phyloP scores from a whole-genome alignment of 2,888 invertebrate genomes.

The Andricus quercusramuli region DNA sequence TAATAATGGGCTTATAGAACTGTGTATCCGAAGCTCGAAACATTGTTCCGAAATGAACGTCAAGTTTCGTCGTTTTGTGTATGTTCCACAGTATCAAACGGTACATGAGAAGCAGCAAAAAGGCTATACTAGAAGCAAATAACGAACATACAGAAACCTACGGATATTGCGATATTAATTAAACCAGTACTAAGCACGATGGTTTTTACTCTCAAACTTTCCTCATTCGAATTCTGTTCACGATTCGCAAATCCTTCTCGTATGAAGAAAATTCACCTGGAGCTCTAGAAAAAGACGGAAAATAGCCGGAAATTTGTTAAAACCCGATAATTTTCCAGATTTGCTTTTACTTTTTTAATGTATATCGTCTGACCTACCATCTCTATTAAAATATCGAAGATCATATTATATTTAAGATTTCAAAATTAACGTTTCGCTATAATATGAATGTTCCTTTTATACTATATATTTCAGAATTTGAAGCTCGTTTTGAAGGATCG shows the following conservation, averaged over 20 bases:
- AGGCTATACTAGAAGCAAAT: slow-evolving; percentile 10
- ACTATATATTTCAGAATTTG: too few species aligned
- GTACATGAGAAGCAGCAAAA: slow-evolving; percentile 32
- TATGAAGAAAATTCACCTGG: slow-evolving; percentile 3
- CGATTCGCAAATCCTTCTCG: slow-evolving; percentile 6
- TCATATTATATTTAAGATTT: too few species aligned
- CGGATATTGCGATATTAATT: slow-evolving; percentile 41
- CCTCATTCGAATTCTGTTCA: slow-evolving; percentile 37
- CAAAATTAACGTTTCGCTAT: too few species aligned
- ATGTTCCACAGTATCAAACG: slow-evolving; percentile 7
- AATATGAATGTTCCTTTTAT: too few species aligned
- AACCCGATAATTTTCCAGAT: too few species aligned
- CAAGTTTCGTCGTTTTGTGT: slow-evolving; percentile 32
- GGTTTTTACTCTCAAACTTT: slow-evolving; percentile 35
- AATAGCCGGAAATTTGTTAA: not conserved
- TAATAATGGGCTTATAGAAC: slow-evolving; percentile 27
- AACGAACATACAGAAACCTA: slow-evolving; percentile 29
- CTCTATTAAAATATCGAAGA: too few species aligned
- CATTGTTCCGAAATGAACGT: slow-evolving; percentile 29
- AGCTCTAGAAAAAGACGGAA: not conserved
- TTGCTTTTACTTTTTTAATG: too few species aligned
- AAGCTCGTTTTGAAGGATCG: too few species aligned
- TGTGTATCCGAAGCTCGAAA: slow-evolving; percentile 11
- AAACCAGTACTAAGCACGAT: slow-evolving; percentile 31
- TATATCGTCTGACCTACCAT: too few species aligned